Base-by-base conservation (phyloP, 2,797 vertebrate genomes). In the Alcedo quadribrachys region DNA sequence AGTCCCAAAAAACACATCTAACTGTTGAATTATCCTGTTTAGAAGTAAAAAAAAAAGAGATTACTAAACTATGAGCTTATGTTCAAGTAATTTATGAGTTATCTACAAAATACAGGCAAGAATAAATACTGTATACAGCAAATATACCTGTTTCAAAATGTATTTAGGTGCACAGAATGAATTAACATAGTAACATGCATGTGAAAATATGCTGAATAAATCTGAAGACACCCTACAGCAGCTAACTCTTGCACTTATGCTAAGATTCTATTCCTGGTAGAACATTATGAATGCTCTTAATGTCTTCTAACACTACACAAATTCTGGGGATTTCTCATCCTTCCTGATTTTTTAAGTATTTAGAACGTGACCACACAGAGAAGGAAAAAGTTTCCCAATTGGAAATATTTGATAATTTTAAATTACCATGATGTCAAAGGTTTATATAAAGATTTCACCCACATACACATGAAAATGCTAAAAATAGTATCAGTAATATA, bases 1-100 rank as follows among this genome's bases (percentile, higher is more conserved):
- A 98, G 96, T 99, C 98, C 99, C 99, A 99, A 95, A 98, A 99
- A 50, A 97, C 98, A 96, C 99, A 99, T 65, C 95, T 97, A 54
- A 98, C 96, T 28, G 74, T 86, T 78, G 85, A 91, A 81, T 97
- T 97, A 68, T 89, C 91, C 99, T 99, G 94, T 93, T 91, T 16
- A 28, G 75, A 33, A 67, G 51, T 25, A 37, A 32, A 16, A 92
- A 61, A 84, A 42, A 30, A 18, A 84, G 20, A 28, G 20, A 40
- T 80, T 93, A 94, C 8, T 67, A 11, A 79, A 83, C 27, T 51
- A 11, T 37, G 51, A 74, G 8, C 80, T 83, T 70, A 54, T 28
- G 15, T 79, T 43, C 17, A 81, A 83, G 62, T 46, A 3, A 71
- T 37, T 75, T 81, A 75, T 51, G 6, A 88, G 65, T 78, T 45